Evolutionary conservation across 2,113 vertebrate species (phyloP).

Genomic region (Micronycteris hirsuta): DNA sequence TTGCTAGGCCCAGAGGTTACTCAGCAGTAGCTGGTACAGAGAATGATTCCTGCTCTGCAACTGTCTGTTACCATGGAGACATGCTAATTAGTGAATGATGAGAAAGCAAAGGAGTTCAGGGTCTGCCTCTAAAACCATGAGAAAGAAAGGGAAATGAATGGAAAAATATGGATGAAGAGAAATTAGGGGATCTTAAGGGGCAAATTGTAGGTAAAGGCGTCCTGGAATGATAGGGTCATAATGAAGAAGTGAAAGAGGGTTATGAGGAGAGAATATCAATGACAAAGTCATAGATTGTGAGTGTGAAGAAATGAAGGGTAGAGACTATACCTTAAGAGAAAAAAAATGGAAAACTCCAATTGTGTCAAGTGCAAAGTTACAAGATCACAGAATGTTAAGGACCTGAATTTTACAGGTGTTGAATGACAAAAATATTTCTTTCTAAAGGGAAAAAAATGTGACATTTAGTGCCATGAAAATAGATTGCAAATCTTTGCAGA

Average conservation of each 20-base stretch:
- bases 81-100: constrained; percentile 73
- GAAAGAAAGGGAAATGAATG: constrained; percentile 47
- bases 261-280: not conserved
- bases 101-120: constrained; percentile 63
- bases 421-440: not conserved
- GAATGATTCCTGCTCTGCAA: constrained; percentile 54
- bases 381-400: constrained; percentile 19
- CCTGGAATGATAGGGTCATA: not conserved
- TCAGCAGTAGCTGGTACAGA: constrained; percentile 65
- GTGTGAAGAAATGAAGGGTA: not conserved
- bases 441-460: constrained; percentile 16
- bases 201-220: constrained; percentile 23
- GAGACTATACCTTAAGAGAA: not conserved
- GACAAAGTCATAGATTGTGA: not conserved
- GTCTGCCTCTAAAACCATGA: constrained; percentile 60
- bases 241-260: not conserved
- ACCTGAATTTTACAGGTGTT: constrained; percentile 22
- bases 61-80: constrained; percentile 74
- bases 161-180: constrained; percentile 53
- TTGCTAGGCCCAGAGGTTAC: constrained; percentile 69
- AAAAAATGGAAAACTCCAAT: constrained; percentile 30
- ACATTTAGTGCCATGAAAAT: not conserved
- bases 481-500: constrained; percentile 26
- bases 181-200: constrained; percentile 22
- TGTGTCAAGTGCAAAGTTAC: constrained; percentile 16